These are phyloP conservation scores for Herpetotheres cachinnans DNA, from an alignment of 2,113 vertebrate genomes.

Conservation along the genomic window DNA sequence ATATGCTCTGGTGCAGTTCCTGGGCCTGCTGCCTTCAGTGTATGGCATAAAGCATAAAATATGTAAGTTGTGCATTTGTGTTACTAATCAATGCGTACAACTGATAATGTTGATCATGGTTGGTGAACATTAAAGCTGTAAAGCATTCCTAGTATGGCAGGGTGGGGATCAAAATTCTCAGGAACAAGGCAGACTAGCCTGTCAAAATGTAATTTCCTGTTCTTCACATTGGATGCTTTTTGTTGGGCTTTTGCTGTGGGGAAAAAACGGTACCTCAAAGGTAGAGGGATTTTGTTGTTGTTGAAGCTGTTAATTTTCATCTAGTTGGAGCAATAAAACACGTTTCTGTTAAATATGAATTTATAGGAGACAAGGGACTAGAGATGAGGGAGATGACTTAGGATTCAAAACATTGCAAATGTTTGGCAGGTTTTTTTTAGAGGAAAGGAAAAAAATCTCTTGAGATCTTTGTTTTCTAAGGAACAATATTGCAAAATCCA, in stretches of 20 bases:
- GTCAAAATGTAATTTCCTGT: neutral
- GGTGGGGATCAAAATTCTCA: neutral
- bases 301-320: conserved; percentile 1
- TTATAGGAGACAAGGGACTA: neutral
- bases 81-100: neutral
- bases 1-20: neutral
- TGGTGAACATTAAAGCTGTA: neutral
- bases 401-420: conserved; percentile 44
- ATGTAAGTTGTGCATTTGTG: neutral
- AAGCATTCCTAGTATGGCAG: neutral
- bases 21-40: neutral
- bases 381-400: conserved; percentile 35
- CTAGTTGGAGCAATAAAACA: conserved; percentile 1
- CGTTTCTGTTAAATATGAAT: neutral
- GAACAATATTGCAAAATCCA: conserved; percentile 67
- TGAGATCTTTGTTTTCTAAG: conserved; percentile 61
- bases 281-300: neutral
- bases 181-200: neutral
- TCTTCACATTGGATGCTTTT: neutral
- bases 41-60: neutral
- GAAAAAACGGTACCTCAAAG: neutral
- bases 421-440: conserved; percentile 42
- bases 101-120: neutral
- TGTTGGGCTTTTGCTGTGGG: neutral
- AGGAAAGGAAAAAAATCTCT: conserved; percentile 55